Percentiles rank a stretch among this genome's conserved stretches.
Evolutionary conservation across 2,888 invertebrate species (phyloP).

Genomic region (Nomada goodeniana): DNA sequence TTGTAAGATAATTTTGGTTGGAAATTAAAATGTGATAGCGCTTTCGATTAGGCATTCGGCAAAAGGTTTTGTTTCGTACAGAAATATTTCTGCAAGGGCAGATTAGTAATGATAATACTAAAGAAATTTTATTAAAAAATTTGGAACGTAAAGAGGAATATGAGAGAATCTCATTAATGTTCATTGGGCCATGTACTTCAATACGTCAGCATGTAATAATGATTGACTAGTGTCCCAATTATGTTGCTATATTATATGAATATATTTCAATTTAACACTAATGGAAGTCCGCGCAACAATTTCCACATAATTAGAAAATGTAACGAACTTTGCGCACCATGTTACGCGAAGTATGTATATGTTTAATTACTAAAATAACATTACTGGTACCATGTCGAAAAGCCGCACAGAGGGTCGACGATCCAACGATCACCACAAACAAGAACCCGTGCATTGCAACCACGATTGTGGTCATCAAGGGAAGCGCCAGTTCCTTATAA

Average conservation of each 20-base stretch:
- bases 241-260: not conserved
- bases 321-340: not conserved
- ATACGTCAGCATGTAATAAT: not conserved
- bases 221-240: not conserved
- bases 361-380: not conserved
- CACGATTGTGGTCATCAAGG: not conserved
- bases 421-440: not conserved
- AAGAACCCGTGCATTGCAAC: constrained; percentile 6
- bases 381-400: constrained; percentile 6
- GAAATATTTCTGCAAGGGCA: too few species aligned
- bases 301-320: not conserved
- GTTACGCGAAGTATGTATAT: not conserved
- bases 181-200: not conserved
- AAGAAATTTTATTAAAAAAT: not conserved
- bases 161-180: not conserved
- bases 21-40: too few species aligned
- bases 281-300: not conserved
- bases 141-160: not conserved
- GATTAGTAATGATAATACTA: too few species aligned
- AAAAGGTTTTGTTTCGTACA: too few species aligned
- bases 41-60: too few species aligned
- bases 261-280: not conserved
- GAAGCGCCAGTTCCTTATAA: constrained; percentile 24
- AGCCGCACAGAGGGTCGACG: not conserved
- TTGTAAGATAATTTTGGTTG: too few species aligned